Evolutionary conservation across 2,888 invertebrate genomes (phyloP), one percentile per base, ranked within the genome.

Genomic region (Himalopsyche anomala): DNA sequence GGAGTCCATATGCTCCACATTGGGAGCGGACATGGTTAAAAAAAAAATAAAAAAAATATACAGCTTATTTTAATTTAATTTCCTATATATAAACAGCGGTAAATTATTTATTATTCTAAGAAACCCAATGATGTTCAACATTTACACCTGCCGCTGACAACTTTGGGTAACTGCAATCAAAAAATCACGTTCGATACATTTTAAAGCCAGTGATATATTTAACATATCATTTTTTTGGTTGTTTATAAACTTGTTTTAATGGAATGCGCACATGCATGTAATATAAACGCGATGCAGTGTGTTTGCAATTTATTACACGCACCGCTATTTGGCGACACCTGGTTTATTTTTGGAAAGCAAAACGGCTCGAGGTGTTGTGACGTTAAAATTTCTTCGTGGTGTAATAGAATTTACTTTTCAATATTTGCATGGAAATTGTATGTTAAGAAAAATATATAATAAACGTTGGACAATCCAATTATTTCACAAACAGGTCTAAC

Each of bases 251-350:
- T 19, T 19, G 62, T 62, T 62, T 62, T 19, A 62, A 62, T 62
- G 62, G 62, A 62, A 62, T 81, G 83, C 55, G 36, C 83, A 69
- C 62, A 83, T 83, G 83, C 69, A 69, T 56, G 36, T 56, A 83
- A 62, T 19, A 28, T 62, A 62, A 62, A 62, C 80, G 40, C 80
- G 80, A 80, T 36, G 17, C 80, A 80, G 80, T 80, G 40, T 40
- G 28, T 62, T 62, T 62, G 62, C 19, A 62, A 62, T 62, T 62
- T 62, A 80, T 80, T 86, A 83, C 83, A 56, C 83, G 86, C 83
- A 69, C 69, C 83, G 69, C 62, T 69, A 69, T 83, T 83, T 83
- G 80, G 55, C 86, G 83, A 81, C 86, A 86, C 86, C 86, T 86
- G 84, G 86, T 80, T 62, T 56, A 84, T 83, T 51, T 54, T 45